phyloP scores from a whole-genome alignment of 2,888 invertebrate species.

The Marronus borbonicus region DNA sequence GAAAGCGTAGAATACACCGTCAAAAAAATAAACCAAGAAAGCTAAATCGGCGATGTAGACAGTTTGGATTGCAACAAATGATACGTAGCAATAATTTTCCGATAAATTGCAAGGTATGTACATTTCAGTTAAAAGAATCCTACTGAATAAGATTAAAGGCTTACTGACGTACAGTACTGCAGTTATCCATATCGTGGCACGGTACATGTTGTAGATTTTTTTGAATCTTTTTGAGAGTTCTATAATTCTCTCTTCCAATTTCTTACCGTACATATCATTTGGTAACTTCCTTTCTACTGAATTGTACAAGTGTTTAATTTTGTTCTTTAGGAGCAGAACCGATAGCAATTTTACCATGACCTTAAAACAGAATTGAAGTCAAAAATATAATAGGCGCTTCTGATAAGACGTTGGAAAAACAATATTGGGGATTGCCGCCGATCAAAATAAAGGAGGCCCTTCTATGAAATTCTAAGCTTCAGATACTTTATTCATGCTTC shows the following conservation, averaged over 20 bases:
- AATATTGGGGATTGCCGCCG: no score
- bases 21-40: constrained; percentile 29
- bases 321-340: constrained; percentile 10
- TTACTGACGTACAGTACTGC: constrained; percentile 33
- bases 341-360: constrained; percentile 25
- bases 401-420: no score
- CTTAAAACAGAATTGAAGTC: background rate
- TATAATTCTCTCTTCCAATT: constrained; percentile 26
- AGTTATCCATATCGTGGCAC: constrained; percentile 27
- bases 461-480: no score
- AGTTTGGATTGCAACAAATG: constrained; percentile 20
- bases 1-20: constrained; percentile 38
- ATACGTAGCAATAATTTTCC: constrained; percentile 39
- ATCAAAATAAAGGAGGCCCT: no score
- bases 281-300: constrained; percentile 44
- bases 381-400: no score
- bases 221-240: constrained; percentile 18
- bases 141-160: constrained; percentile 34
- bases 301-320: constrained; percentile 32
- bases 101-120: constrained; percentile 41
- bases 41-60: constrained; percentile 23
- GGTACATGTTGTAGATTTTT: constrained; percentile 28
- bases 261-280: constrained; percentile 33
- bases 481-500: no score
- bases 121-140: constrained; percentile 34